Conservation (phyloP, 2,113 vertebrate species). For the Oxyura jamaicensis region DNA sequence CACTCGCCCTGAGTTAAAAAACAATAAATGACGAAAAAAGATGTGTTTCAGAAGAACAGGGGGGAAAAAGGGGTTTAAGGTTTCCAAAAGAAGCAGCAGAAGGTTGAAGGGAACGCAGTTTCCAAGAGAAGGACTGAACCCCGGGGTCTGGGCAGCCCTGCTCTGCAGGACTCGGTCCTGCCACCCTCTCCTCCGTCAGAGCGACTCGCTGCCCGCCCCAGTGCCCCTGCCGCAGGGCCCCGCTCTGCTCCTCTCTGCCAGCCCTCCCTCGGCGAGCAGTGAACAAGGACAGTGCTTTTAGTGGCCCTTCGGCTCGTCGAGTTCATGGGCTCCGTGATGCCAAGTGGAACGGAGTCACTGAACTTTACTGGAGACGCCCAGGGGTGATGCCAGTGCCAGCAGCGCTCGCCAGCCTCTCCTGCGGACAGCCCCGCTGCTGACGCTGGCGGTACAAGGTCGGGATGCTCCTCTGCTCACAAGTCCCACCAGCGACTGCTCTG, state of each 20-base stretch:
- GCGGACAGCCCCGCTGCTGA: not conserved
- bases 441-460: not conserved
- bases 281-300: not conserved
- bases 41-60: not conserved
- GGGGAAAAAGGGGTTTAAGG: not conserved
- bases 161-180: not conserved
- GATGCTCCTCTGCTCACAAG: not conserved
- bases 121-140: not conserved
- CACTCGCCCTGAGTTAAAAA: not conserved
- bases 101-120: not conserved
- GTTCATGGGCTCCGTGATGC: constrained; percentile 21
- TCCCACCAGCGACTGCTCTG: not conserved
- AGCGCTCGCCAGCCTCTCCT: not conserved
- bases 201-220: not conserved
- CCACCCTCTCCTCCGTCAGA: not conserved
- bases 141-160: not conserved
- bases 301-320: not conserved
- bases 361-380: constrained; percentile 11
- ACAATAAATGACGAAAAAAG: not conserved
- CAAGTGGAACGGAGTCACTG: constrained; percentile 55
- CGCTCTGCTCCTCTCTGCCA: not conserved
- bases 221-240: too few species aligned
- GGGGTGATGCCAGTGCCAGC: not conserved
- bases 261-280: not conserved
- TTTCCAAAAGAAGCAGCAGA: not conserved